These are phyloP conservation scores for Drosophila rufa DNA, from an alignment of 1,140 invertebrate genomes.

Conservation along the genomic window DNA sequence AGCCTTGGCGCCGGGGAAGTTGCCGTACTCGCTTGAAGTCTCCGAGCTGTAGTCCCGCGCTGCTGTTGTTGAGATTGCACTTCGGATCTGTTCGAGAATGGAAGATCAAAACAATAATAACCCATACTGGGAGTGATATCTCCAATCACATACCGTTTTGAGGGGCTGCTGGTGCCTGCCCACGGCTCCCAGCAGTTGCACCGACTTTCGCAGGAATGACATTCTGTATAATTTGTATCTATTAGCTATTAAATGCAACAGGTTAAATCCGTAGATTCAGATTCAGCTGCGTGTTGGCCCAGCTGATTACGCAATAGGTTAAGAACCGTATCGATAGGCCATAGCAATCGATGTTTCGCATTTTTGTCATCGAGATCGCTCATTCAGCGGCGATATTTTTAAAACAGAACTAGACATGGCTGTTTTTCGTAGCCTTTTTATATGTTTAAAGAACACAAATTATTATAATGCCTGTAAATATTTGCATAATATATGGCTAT, in stretches of 20 bases:
- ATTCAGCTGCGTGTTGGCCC: slow-evolving; percentile 36
- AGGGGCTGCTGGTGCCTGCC: slow-evolving; percentile 27
- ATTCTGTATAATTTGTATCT: slow-evolving; percentile 32
- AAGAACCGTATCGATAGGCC: slow-evolving; percentile 1
- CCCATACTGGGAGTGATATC: not conserved
- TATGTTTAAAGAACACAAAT: too few species aligned
- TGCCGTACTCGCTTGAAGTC: slow-evolving; percentile 37
- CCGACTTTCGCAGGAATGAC: slow-evolving; percentile 63
- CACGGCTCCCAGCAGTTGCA: slow-evolving; percentile 31
- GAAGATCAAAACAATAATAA: slow-evolving; percentile 27
- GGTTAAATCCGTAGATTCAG: slow-evolving; percentile 11
- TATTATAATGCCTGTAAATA: too few species aligned
- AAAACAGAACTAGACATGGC: too few species aligned
- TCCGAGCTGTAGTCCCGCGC: slow-evolving; percentile 22
- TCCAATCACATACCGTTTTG: slow-evolving; percentile 44
- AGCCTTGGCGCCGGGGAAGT: slow-evolving; percentile 85
- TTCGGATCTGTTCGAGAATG: slow-evolving; percentile 19
- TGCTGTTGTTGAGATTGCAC: slow-evolving; percentile 9
- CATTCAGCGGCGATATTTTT: too few species aligned
- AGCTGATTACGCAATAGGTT: slow-evolving; percentile 53
- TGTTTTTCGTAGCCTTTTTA: not conserved
- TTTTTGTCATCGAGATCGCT: too few species aligned
- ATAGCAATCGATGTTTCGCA: not conserved
- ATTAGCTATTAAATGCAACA: slow-evolving; percentile 44
- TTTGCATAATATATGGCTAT: too few species aligned